Conservation (phyloP, 2,797 vertebrate genomes). For the Sebastes hopkinsi region DNA sequence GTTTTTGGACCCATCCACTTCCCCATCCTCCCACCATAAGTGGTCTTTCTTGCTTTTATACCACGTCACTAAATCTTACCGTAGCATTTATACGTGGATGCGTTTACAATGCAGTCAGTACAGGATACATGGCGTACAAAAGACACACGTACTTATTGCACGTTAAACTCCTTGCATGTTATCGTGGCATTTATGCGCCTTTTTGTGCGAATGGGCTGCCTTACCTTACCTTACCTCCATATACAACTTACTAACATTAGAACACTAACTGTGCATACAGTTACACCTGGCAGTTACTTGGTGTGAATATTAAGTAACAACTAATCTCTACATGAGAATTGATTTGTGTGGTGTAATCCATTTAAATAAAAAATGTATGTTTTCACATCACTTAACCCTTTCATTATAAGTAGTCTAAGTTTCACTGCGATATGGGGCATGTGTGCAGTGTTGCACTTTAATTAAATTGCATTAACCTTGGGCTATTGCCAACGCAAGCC, state of each 20-base stretch:
- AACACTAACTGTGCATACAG: background rate
- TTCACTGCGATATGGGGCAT: background rate
- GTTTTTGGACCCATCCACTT: too few species aligned
- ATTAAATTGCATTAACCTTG: background rate
- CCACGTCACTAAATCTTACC: too few species aligned
- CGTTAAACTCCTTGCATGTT: too few species aligned
- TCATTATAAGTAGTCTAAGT: background rate
- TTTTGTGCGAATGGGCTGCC: too few species aligned
- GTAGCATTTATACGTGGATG: too few species aligned
- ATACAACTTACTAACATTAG: background rate
- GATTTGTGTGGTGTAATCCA: background rate
- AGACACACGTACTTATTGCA: too few species aligned
- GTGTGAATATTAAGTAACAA: background rate
- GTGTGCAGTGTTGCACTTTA: background rate
- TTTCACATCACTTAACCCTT: background rate
- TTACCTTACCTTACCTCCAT: too few species aligned
- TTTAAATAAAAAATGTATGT: background rate
- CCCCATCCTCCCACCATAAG: too few species aligned
- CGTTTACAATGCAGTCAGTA: too few species aligned
- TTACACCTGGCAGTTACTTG: background rate
- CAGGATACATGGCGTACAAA: too few species aligned
- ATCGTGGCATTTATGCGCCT: too few species aligned
- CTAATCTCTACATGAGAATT: background rate
- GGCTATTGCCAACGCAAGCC: background rate
- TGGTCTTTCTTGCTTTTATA: too few species aligned